Evolutionary conservation across 2,797 vertebrate genomes (phyloP).

Genomic region (Simalia tracyae): DNA sequence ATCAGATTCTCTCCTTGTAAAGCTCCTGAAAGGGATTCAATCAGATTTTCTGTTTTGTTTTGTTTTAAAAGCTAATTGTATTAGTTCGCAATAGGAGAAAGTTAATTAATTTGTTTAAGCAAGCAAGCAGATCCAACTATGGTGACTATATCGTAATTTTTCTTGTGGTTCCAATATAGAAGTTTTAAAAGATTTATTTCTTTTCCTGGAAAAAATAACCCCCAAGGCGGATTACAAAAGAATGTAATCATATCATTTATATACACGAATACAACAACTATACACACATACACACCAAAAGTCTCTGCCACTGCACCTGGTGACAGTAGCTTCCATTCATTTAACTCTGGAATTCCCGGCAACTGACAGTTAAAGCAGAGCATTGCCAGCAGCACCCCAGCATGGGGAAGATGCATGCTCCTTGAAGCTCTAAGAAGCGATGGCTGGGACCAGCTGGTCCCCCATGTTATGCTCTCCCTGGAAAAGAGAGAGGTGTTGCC

Average conservation of each 20-base stretch:
- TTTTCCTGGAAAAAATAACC: background rate
- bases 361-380: background rate
- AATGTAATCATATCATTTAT: background rate
- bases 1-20: background rate
- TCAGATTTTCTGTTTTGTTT: background rate
- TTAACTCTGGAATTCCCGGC: background rate
- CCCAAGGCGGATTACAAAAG: background rate
- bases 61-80: conserved; percentile 24
- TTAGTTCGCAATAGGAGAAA: background rate
- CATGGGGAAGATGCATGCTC: background rate
- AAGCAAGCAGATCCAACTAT: background rate
- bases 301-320: background rate
- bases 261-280: background rate
- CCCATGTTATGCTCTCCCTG: background rate
- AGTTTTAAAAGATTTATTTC: background rate
- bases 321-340: background rate
- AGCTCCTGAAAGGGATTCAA: background rate
- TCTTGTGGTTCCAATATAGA: background rate
- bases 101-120: background rate
- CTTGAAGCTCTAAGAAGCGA: background rate
- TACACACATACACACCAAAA: background rate
- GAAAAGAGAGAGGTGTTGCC: background rate
- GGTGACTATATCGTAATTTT: background rate
- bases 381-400: background rate
- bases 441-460: background rate